These are phyloP conservation scores for Leucophora obtusa DNA, from an alignment of 2,888 invertebrate genomes.

Conservation along the genomic window DNA sequence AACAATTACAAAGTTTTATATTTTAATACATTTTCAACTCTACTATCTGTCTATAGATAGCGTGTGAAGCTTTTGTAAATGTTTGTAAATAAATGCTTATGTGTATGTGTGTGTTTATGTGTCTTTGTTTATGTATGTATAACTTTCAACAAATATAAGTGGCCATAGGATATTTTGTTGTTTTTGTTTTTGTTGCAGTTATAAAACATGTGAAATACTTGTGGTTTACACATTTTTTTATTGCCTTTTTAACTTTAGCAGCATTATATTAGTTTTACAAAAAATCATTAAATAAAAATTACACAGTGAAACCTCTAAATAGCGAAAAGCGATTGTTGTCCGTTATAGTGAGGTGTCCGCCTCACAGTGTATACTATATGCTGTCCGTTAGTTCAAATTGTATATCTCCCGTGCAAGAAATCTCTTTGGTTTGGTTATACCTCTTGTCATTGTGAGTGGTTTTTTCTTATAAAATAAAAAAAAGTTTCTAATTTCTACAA, in stretches of 20 bases:
- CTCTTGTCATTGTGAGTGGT: too few species aligned
- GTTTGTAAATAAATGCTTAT: background rate
- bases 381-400: too few species aligned
- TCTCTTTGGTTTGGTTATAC: too few species aligned
- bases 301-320: background rate
- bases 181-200: background rate
- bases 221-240: slow-evolving; percentile 40
- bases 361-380: too few species aligned
- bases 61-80: background rate
- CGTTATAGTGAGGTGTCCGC: too few species aligned
- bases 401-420: too few species aligned
- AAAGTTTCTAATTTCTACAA: too few species aligned
- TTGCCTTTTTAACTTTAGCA: slow-evolving; percentile 43
- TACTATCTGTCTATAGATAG: slow-evolving; percentile 12
- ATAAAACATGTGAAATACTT: slow-evolving; percentile 44
- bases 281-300: slow-evolving; percentile 11
- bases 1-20: slow-evolving; percentile 35
- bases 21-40: background rate
- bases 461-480: too few species aligned
- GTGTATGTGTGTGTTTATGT: background rate
- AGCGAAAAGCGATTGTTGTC: too few species aligned
- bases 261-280: background rate
- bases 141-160: slow-evolving; percentile 43
- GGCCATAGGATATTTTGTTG: slow-evolving; percentile 31
- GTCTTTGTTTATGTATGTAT: slow-evolving; percentile 10